These are phyloP conservation scores for Nesoenas mayeri DNA, from an alignment of 2,113 vertebrate species.

Conservation along the genomic window DNA sequence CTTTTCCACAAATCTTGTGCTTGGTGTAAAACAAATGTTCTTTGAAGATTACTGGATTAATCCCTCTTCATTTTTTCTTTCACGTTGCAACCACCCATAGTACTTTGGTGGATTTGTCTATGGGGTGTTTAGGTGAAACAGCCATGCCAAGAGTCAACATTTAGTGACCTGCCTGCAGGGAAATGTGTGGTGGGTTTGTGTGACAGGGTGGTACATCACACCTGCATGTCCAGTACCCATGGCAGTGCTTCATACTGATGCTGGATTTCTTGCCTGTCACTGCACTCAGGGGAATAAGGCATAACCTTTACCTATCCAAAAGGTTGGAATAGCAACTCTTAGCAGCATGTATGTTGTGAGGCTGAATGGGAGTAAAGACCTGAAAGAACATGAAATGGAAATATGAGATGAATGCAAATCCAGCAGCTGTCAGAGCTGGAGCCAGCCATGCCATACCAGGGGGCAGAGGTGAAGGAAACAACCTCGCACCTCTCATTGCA, in stretches of 20 bases:
- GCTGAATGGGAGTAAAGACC: no score
- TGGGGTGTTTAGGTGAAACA: not conserved
- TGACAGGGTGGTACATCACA: not conserved
- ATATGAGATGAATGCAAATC: no score
- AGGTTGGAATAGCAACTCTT: no score
- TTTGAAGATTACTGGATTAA: not conserved
- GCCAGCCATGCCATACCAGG: no score
- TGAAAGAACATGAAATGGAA: no score
- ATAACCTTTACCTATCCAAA: no score
- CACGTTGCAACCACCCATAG: not conserved
- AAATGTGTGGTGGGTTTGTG: not conserved
- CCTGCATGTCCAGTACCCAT: not conserved
- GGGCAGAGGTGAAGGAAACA: no score
- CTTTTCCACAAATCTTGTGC: not conserved
- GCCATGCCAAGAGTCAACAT: not conserved
- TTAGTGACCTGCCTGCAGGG: not conserved
- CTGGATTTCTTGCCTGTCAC: no score
- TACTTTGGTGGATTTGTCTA: not conserved
- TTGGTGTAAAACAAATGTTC: not conserved
- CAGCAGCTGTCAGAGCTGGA: no score
- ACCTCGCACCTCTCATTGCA: accelerated
- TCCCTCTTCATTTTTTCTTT: not conserved
- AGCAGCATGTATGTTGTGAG: no score
- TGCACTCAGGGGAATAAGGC: no score
- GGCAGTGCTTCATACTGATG: not conserved